Conservation (phyloP, 2,113 vertebrate species). For the Burhinus bistriatus region DNA sequence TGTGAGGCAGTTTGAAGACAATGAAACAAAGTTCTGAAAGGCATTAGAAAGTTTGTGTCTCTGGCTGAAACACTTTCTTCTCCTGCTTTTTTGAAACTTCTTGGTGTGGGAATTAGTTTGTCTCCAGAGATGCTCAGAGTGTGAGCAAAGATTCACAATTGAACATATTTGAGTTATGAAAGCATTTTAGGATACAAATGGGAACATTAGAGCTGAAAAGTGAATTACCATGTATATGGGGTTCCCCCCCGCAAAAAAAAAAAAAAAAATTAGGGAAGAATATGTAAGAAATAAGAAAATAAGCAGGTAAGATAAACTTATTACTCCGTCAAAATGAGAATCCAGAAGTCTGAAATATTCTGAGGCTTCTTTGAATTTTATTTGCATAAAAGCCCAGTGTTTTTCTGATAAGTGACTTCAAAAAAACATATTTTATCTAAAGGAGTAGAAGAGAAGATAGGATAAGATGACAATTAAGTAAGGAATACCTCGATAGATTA, state of each 20-base stretch:
- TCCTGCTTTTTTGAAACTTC: not conserved
- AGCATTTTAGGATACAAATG: not conserved
- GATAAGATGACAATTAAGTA: not conserved
- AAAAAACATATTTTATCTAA: not conserved
- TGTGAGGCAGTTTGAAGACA: not conserved
- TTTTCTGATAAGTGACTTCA: not conserved
- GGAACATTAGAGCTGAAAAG: not conserved
- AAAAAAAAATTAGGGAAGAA: not conserved
- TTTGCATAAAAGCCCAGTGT: not conserved
- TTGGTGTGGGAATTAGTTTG: not conserved
- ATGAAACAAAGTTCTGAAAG: not conserved
- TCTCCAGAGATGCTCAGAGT: not conserved
- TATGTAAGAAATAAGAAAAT: not conserved
- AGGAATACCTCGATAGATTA: not conserved
- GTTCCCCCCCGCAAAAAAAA: fast-evolving
- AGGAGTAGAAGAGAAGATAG: not conserved
- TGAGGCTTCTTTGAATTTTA: not conserved
- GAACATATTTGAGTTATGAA: not conserved
- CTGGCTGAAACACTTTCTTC: not conserved
- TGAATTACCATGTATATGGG: not conserved
- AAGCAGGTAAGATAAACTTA: not conserved
- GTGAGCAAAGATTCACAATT: not conserved
- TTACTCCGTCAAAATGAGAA: not conserved
- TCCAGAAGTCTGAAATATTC: not conserved
- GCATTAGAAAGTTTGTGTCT: not conserved